Base-by-base conservation (phyloP, 2,888 invertebrate genomes). In the Aspidiotus destructor region DNA sequence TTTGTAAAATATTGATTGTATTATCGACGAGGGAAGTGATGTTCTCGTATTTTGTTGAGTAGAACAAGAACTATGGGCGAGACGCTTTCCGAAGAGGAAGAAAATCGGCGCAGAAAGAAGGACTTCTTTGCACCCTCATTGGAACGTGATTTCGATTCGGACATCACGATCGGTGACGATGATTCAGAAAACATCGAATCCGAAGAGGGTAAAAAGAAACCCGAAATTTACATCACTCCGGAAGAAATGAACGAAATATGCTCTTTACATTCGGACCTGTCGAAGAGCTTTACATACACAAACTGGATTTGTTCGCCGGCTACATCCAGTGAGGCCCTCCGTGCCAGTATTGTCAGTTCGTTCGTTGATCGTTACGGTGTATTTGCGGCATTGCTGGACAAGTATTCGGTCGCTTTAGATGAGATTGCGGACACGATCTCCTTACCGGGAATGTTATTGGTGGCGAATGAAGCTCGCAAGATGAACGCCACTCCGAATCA, bases 121-220 rank as follows among this genome's bases (percentile, higher is more conserved):
- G 80, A 84, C 74, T 79, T 87, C 75, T 90, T 90, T 75, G 88
- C 88, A 0, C 85, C 72, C 8, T 70, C 71, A 48, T 64, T 72
- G 0, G 84, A 85, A 7, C 76, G 79, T 60, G 89, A 90, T 75
- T 90, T 89, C 76, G 79, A 81, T 0, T 88, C 89, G 71, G 83
- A 89, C 62, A 77, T 83, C 74, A 77, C 79, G 75, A 55, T 70
- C n/a, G 28, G 28, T 28, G 70, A 78, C 73, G 84, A 85, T 72
- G 79, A 81, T 73, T 13, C 15, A 28, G 64, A 71, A 15, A 55
- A 69, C 17, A 7, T 55, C 7, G 61, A 72, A 15, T 54, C 17
- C 3, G 9, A 73, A 0, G 73, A 74, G 63, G 76, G 76, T 62
- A 76, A 77, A 55, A 71, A 44, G 60, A 70, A 69, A 52, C 28